Evolutionary conservation across 2,113 vertebrate species (phyloP), one percentile per base, ranked within the genome.

Genomic region (Hippocampus barbouri): DNA sequence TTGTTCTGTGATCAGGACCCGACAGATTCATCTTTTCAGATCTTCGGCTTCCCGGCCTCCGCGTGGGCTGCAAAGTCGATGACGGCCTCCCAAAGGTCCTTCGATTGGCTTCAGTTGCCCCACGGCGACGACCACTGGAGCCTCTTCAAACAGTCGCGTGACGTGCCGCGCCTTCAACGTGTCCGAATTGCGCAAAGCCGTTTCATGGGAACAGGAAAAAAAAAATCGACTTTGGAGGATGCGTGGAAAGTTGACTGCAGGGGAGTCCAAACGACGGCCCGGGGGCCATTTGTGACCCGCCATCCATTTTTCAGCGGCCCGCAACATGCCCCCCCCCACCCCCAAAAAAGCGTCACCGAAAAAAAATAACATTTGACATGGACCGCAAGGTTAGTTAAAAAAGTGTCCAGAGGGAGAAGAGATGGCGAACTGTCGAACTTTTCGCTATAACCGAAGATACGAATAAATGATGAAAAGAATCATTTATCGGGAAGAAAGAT

Each of bases 61-160:
- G 89, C 82, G 85, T 89, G 86, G 80, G 79, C 84, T 80, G 84
- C 83, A 85, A 86, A 84, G 80, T 86, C 87, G 89, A 90, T 88
- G 83, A 83, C 66, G 63, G 71, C 71, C 64, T 40, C 72, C 63
- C 81, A 79, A 77, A 82, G 77, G 62, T 54, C 70, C 75, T 64
- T 61, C 38, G 16, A 61, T 16, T 18, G 18, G 16, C 27, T 34
- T 18, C 30, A 34, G 18, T 61, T 38, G 69, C 8, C 30, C 53
- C 4, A 60, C 77, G 21, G 70, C 63, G 53, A 72, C 72, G 76
- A 61, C 66, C 66, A 61, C 65, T 69, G 6, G 54, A 74, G 68
- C 78, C 78, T 70, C 66, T 77, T 72, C 79, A 78, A 60, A 77
- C 2, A 38, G 68, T 60, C 41, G n/a, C 25, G 2, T 49, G 7